These are phyloP conservation scores for Petrolisthes cinctipes DNA, from an alignment of 2,888 invertebrate genomes.

Conservation along the genomic window DNA sequence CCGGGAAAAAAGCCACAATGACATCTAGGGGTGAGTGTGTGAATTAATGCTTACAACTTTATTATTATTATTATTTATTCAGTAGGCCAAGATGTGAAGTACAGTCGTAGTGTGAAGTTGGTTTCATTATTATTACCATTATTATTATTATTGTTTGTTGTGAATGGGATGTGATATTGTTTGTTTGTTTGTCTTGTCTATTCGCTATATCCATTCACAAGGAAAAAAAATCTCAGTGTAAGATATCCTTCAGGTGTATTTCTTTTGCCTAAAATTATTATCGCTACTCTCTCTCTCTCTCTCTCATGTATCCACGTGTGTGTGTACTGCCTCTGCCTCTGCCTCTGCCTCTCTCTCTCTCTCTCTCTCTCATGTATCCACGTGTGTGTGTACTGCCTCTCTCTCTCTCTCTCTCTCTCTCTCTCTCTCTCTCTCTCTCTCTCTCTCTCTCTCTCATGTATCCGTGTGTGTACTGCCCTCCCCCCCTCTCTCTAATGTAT, in stretches of 20 bases:
- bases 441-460: background rate
- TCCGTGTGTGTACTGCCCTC: background rate
- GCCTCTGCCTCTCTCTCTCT: background rate
- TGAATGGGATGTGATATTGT: background rate
- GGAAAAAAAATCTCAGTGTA: background rate
- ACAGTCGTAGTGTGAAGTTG: too few relatives aligned
- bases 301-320: background rate
- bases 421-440: background rate
- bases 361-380: background rate
- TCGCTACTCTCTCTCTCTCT: background rate
- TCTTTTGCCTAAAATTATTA: background rate
- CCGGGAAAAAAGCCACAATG: too few relatives aligned
- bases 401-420: background rate
- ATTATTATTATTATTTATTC: too few relatives aligned
- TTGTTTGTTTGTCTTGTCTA: constrained; percentile 9
- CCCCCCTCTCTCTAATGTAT: background rate
- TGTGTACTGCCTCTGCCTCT: background rate
- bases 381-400: background rate
- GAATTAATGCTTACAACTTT: too few relatives aligned
- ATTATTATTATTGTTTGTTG: background rate
- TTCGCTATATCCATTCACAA: background rate
- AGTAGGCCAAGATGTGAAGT: too few relatives aligned
- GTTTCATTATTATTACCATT: too few relatives aligned
- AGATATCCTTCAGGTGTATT: background rate
- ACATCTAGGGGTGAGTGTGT: too few relatives aligned